Evolutionary conservation across 2,888 invertebrate species (phyloP), one percentile per base, ranked within the genome.

Genomic region (Brenthis daphne): DNA sequence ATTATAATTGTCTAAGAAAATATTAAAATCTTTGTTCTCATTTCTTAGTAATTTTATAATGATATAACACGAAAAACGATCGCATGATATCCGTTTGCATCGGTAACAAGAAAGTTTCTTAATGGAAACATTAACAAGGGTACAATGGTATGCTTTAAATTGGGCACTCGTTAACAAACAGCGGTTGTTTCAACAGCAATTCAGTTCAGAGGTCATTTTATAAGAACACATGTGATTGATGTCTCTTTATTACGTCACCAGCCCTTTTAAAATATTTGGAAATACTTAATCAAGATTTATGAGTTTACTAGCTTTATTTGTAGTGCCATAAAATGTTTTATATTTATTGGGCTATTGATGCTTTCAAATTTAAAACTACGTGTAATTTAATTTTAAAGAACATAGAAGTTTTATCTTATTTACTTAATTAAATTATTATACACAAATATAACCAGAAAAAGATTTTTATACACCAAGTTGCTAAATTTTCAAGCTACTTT

Each of bases 141-240:
- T 37, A 50, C 50, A 29, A 6, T 16, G 24, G 14, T 3, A 33
- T 2, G 33, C n/a, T 33, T n/a, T 53, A 43, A 53, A 53, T 63
- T 53, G 37, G 61, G 53, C 33, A 20, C 63, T 20, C 37, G 48
- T 43, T 43, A 61, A 51, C 53, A 63, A 53, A 20, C 51, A 53
- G 20, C 37, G 13, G n/a, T 53, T 61, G 61, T 53, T 60, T 11
- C 24, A 50, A 48, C 50, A 63, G 20, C 50, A 16, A 61, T 63
- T 63, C n/a, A 63, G 37, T 53, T 12, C 29, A 53, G 37, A 58
- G 58, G 20, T 53, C 20, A 24, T 61, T 37, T 20, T n/a, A 8
- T 16, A 43, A 58, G 48, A 58, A 48, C 61, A 53, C n/a, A 37
- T 50, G 29, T 33, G 63, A 53, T 37, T 20, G 16, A 20, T 53